Conservation (phyloP, 2,797 vertebrate species). For the Cossypha dichroa region DNA sequence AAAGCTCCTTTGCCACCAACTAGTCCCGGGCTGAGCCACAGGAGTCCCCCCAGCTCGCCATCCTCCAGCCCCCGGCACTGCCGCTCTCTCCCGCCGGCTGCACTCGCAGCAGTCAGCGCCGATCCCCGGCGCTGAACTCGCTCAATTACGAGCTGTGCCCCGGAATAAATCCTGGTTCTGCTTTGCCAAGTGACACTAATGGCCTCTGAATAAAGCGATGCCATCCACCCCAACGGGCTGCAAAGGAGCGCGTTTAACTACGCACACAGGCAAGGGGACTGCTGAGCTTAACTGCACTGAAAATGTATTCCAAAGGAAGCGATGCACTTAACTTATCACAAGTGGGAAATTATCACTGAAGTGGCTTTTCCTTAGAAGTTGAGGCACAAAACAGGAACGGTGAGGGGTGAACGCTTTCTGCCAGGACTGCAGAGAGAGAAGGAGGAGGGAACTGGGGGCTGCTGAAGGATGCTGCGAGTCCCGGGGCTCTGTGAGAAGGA, state of each 20-base stretch:
- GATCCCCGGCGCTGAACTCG: slow-evolving; percentile 26
- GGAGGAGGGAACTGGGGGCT: neutral
- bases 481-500: neutral
- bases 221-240: slow-evolving; percentile 69
- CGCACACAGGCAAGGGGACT: slow-evolving; percentile 66
- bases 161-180: slow-evolving; percentile 73
- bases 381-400: slow-evolving; percentile 29
- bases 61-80: neutral
- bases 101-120: neutral
- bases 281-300: slow-evolving; percentile 72
- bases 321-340: slow-evolving; percentile 77
- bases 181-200: slow-evolving; percentile 75
- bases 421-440: neutral
- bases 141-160: slow-evolving; percentile 28
- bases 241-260: slow-evolving; percentile 66
- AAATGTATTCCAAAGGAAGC: slow-evolving; percentile 70
- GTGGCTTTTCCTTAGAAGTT: slow-evolving; percentile 64
- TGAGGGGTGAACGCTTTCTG: neutral
- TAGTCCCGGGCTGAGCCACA: neutral
- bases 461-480: neutral
- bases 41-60: neutral
- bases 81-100: neutral
- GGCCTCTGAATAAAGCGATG: slow-evolving; percentile 70
- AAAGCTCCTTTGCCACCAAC: neutral
- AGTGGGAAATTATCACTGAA: slow-evolving; percentile 75